Evolutionary conservation across 1,140 invertebrate genomes (phyloP), one percentile per base, ranked within the genome.

Genomic region (Macrosteles quadrilineatus): DNA sequence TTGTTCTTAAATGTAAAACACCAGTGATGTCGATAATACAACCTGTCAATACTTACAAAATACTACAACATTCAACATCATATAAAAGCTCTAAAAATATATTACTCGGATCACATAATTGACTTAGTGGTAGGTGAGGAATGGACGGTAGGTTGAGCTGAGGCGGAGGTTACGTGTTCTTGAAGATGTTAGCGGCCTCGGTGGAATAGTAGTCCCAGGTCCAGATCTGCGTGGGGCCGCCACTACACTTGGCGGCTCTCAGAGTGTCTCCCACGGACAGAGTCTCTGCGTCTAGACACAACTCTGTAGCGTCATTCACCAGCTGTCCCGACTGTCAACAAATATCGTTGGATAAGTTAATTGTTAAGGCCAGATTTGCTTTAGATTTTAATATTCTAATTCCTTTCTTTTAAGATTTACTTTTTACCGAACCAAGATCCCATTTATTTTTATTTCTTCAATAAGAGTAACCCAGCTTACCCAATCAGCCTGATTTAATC

Each of bases 311-410:
- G 62, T 77, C 73, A 43, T 82, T 78, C 43, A 78, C 71, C 65
- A 82, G 77, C 53, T 78, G 75, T 50, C 78, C 77, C 65, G 77
- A 71, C 79, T 81, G 55, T n/a, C 72, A 75, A 72, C 80, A 77
- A 14, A 36, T 36, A n/a, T n/a, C n/a, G n/a, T n/a, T n/a, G n/a
- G n/a, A n/a, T n/a, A n/a, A n/a, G n/a, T n/a, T n/a, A n/a, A n/a
- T n/a, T n/a, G n/a, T n/a, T n/a, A n/a, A n/a, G n/a, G n/a, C n/a
- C n/a, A n/a, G n/a, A n/a, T n/a, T n/a, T n/a, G n/a, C n/a, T n/a
- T n/a, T n/a, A n/a, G n/a, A n/a, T n/a, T n/a, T n/a, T n/a, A n/a
- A n/a, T n/a, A n/a, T n/a, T n/a, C n/a, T n/a, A n/a, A n/a, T n/a
- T n/a, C n/a, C n/a, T n/a, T n/a, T n/a, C n/a, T n/a, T n/a, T n/a